Percentiles rank a stretch among this genome's conserved stretches.
These are phyloP conservation scores for Drosophila nebulosa DNA, from an alignment of 1,140 invertebrate species.

Conservation along the genomic window DNA sequence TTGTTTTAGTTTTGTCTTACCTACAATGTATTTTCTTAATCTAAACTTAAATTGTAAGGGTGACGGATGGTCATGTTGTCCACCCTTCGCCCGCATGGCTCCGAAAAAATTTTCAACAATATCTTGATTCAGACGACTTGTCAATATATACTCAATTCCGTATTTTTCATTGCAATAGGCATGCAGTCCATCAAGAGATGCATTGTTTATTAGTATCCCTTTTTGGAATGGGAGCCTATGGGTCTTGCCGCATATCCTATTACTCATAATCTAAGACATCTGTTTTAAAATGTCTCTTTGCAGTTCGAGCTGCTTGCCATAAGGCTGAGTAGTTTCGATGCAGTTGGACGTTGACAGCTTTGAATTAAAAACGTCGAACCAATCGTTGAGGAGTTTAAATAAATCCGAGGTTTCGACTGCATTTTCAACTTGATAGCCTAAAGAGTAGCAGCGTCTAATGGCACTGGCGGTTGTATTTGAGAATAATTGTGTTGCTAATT, in stretches of 20 bases:
- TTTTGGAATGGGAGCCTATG: background rate
- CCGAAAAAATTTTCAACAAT: no score
- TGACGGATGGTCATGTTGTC: no score
- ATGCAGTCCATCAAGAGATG: background rate
- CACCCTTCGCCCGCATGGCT: no score
- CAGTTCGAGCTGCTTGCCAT: background rate
- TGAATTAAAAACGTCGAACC: no score
- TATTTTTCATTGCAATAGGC: background rate
- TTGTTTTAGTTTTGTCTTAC: no score
- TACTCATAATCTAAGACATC: background rate
- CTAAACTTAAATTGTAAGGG: no score
- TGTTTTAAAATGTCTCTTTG: no score
- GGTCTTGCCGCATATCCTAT: background rate
- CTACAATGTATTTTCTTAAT: no score
- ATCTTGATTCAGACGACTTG: no score
- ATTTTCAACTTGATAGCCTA: slow-evolving; percentile 8
- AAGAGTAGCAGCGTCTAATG: background rate
- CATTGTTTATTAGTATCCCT: background rate
- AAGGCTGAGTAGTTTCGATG: background rate
- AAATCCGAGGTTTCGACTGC: background rate
- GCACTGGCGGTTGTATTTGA: background rate
- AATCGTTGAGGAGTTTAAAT: background rate
- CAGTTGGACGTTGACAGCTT: background rate
- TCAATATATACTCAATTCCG: background rate
- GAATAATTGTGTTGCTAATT: slow-evolving; percentile 10